These are phyloP conservation scores for Pangasianodon gigas DNA, from an alignment of 2,113 vertebrate genomes.

Conservation along the genomic window DNA sequence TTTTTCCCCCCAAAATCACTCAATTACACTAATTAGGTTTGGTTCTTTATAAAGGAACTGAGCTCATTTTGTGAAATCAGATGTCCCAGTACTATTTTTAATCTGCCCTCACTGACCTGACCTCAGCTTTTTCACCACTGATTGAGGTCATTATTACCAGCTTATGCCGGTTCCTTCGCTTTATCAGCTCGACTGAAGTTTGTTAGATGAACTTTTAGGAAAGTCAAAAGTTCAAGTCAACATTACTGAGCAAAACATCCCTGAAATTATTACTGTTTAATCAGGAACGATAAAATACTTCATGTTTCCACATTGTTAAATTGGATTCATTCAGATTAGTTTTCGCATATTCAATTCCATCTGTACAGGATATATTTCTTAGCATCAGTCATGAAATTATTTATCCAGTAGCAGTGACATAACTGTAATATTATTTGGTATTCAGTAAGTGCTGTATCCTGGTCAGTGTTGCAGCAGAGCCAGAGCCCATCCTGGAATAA, in stretches of 20 bases:
- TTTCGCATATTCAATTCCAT: background rate
- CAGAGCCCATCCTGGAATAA: background rate
- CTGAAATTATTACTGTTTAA: background rate
- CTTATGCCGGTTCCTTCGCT: background rate
- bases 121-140: background rate
- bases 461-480: background rate
- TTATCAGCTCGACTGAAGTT: background rate
- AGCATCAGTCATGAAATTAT: too few relatives aligned
- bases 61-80: conserved; percentile 28
- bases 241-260: background rate
- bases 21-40: background rate
- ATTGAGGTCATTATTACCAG: background rate
- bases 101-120: background rate
- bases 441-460: too few relatives aligned
- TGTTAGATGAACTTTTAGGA: background rate
- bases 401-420: background rate
- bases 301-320: background rate
- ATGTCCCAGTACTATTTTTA: background rate
- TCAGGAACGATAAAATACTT: background rate
- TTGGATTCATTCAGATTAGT: background rate
- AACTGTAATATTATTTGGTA: too few relatives aligned
- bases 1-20: background rate
- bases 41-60: background rate
- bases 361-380: too few relatives aligned
- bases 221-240: background rate